Evolutionary conservation across 2,113 vertebrate genomes (phyloP).

Genomic region (Odontophorus gujanensis): DNA sequence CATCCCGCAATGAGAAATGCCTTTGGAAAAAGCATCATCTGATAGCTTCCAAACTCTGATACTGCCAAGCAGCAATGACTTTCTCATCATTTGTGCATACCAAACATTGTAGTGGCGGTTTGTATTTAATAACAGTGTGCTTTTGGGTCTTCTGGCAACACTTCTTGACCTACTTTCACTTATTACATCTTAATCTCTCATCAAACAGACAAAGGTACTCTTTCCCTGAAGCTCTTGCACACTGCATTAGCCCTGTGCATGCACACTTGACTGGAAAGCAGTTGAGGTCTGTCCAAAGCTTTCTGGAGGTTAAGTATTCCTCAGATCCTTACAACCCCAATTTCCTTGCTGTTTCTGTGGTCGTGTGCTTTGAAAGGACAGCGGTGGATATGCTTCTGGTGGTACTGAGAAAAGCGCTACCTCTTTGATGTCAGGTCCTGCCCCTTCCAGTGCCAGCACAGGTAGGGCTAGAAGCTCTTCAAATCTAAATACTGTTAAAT

Average conservation of each 20-base stretch:
- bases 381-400: background rate
- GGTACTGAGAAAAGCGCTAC: background rate
- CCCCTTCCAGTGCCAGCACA: background rate
- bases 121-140: background rate
- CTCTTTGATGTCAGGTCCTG: background rate
- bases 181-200: background rate
- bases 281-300: background rate
- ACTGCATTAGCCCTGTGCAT: rapidly evolving
- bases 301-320: background rate
- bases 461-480: background rate
- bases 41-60: background rate
- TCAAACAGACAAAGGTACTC: background rate
- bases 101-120: background rate
- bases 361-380: background rate
- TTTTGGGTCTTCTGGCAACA: background rate
- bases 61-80: background rate
- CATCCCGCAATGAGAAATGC: background rate
- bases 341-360: background rate
- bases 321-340: background rate
- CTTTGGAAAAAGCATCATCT: background rate
- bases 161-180: background rate
- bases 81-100: rapidly evolving
- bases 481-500: background rate
- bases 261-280: background rate
- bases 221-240: background rate